These are phyloP conservation scores for Scrobipalpa atriplicella DNA, from an alignment of 2,888 invertebrate species.

Conservation along the genomic window DNA sequence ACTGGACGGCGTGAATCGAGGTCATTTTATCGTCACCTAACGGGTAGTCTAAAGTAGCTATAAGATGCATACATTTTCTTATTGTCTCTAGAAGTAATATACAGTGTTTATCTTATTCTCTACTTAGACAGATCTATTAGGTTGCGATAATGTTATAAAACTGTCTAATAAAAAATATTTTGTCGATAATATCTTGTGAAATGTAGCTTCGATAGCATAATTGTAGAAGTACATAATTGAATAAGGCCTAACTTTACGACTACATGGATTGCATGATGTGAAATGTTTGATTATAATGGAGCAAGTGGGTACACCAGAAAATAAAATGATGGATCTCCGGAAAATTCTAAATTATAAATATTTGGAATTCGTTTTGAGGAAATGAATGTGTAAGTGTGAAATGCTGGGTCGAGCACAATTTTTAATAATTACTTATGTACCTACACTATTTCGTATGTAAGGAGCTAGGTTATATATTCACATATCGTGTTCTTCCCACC, in stretches of 20 bases:
- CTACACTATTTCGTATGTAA: conserved; percentile 64
- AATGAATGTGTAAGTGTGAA: conserved; percentile 52
- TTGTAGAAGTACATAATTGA: conserved; percentile 48
- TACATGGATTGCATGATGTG: too few species aligned
- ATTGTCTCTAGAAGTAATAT: background rate
- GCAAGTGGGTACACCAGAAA: conserved; percentile 34
- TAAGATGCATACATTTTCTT: background rate
- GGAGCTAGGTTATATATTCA: conserved; percentile 76
- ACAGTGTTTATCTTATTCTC: background rate
- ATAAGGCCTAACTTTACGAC: conserved; percentile 33
- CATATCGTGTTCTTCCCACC: conserved; percentile 76
- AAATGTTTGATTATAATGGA: conserved; percentile 3
- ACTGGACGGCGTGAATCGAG: too few species aligned
- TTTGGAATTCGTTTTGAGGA: conserved; percentile 49
- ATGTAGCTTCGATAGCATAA: conserved; percentile 56
- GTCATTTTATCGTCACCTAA: conserved; percentile 11
- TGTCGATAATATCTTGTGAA: conserved; percentile 1
- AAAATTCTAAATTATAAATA: conserved; percentile 51
- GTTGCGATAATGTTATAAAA: background rate
- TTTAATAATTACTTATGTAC: conserved; percentile 53
- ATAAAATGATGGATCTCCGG: conserved; percentile 62
- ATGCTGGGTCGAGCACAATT: conserved; percentile 78
- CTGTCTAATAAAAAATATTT: conserved; percentile 8
- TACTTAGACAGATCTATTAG: background rate
- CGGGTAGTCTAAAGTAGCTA: conserved; percentile 4